Base-by-base conservation (phyloP, 2,888 invertebrate species). In the Eupithecia dodoneata region DNA sequence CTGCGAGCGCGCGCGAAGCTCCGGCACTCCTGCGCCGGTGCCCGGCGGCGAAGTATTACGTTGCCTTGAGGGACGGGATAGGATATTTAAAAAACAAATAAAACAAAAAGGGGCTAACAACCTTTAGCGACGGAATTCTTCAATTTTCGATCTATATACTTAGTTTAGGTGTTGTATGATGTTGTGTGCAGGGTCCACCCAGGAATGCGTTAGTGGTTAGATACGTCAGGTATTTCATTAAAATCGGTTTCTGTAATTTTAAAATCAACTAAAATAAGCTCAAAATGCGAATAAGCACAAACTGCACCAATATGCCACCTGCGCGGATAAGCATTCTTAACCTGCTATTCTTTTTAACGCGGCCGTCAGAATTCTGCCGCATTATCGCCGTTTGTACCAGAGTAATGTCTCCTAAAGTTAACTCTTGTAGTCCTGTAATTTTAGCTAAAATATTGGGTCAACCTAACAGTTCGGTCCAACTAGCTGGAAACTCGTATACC, bases 21-120 rank as follows among this genome's bases (percentile, higher is more conserved):
- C 94, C 13, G 91, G 89, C 78, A 88, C 90, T 63, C 63, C 30
- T 12, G 76, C 92, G 66, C 44, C 85, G 69, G 91, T 87, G 72
- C 88, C 91, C 81, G 92, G 92, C 85, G 93, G 80, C 18, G 91
- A 90, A 74, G 93, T 92, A 88, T 93, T 93, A 85, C 93, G 93
- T 81, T 92, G 92, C 82, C 93, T 93, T 93, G 79, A 78, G 83
- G 88, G 89, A 88, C 79, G 92, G 92, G 81, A 81, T 74, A 80
- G 81, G 92, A 91, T 86, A 77, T 76, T 81, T 86, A 88, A 87
- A 80, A 91, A 88, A 87, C 86, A 88, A 89, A 80, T 79, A 82
- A 86, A 86, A 81, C 78, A 85, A 89, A 90, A 86, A 74, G 88
- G 90, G 90, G 81, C 82, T 85, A 85, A 89, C 92, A 91, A 90